Base-by-base conservation (phyloP, 2,113 vertebrate genomes). In the Hyperoodon ampullatus region DNA sequence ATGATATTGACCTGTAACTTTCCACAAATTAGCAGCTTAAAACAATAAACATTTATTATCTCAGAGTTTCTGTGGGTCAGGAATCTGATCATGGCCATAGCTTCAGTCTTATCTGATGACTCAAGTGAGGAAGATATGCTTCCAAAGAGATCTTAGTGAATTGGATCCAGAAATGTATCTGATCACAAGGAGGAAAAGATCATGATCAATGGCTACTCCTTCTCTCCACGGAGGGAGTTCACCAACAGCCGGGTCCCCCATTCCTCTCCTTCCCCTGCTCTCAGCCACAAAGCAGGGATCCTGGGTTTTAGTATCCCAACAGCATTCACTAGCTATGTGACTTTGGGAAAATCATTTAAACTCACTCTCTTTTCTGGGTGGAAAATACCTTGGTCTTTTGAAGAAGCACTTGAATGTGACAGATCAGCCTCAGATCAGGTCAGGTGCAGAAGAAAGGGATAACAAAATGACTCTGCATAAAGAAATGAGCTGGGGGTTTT, bases 221-320 rank as follows among this genome's bases (percentile, higher is more conserved):
- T 28, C 63, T 14, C 19, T 65, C 30, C 18, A 3, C 12, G 0
- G 30, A 74, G 8, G 0, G 0, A 18, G 35, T 2, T 63, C 26
- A 44, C 23, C 63, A 9, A 23, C 18, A 63, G 15, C 7, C 8
- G 24, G 33, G 0, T 3, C 24, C 26, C n/a, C 5, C 19, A 1
- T 23, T 4, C 7, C 8, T 3, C 35, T 15, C 42, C 35, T 26
- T 28, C 8, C 26, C 10, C 9, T 16, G 2, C 10, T n/a, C 35
- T 50, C 61, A 50, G 28, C 35, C 58, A 10, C 1, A 1, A 14
- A 19, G 39, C 39, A 11, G 9, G 2, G 33, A 23, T 8, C 66
- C 26, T 75, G 23, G 84, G 30, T 5, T 30, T 65, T 13, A 28
- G 35, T 2, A 5, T 47, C 30, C 77, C 44, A 5, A 33, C 6